Conservation (phyloP, 2,797 vertebrate species). For the Danio kyathit region DNA sequence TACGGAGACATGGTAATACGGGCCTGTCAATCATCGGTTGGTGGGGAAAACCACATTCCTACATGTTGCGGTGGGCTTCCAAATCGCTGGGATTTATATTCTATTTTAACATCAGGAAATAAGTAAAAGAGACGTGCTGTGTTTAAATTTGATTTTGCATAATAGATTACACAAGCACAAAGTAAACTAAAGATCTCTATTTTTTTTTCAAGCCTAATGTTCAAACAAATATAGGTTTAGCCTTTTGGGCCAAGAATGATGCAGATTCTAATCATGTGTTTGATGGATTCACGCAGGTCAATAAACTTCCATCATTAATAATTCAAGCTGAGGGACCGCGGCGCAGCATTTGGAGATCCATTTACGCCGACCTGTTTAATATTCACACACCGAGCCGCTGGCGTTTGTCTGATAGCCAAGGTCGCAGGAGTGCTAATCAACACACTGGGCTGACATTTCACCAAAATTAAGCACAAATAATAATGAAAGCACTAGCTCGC, state of each 20-base stretch:
- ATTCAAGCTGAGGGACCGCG: constrained; percentile 44
- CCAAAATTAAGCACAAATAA: constrained; percentile 45
- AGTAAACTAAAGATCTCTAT: background rate
- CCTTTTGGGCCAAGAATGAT: background rate
- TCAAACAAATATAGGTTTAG: background rate
- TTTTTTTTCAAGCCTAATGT: background rate
- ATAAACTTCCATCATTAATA: constrained; percentile 35
- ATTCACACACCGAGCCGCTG: constrained; percentile 60
- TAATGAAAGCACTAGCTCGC: constrained; percentile 57
- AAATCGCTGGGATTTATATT: too few species aligned
- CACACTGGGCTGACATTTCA: constrained; percentile 52
- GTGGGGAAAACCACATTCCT: too few species aligned
- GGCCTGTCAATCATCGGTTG: too few species aligned
- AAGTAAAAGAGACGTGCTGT: too few species aligned
- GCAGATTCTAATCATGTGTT: background rate
- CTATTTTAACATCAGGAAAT: too few species aligned
- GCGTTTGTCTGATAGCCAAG: constrained; percentile 53
- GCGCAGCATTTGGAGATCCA: constrained; percentile 62
- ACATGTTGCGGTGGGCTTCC: too few species aligned
- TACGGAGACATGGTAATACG: too few species aligned
- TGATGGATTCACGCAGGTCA: constrained; percentile 39
- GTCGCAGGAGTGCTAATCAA: constrained; percentile 55
- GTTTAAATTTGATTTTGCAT: too few species aligned
- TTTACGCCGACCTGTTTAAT: constrained; percentile 63
- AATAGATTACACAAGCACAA: too few species aligned